Base-by-base conservation (phyloP, 2,113 vertebrate species). In the Cephalopterus ornatus region DNA sequence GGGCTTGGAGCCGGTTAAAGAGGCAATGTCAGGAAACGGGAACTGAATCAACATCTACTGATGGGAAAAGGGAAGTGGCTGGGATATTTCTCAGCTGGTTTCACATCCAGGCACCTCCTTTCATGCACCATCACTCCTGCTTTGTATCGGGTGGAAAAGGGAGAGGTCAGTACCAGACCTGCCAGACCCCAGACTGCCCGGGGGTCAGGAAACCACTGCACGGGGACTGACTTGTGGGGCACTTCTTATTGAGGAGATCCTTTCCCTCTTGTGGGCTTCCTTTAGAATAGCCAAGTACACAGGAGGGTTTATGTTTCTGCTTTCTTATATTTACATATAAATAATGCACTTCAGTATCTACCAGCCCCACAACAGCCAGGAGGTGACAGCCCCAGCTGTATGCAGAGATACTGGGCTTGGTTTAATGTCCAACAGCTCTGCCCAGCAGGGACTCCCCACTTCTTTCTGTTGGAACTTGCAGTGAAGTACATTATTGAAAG, bases 61-160 rank as follows among this genome's bases (percentile, higher is more conserved):
- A 30, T 89, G 92, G 91, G 96, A 96, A 97, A 96, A 86, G 83
- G 56, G 96, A 97, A 97, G 96, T 94, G 73, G 44, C 47, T 0
- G 8, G 52, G 49, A 68, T 74, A 62, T 72, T 86, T 78, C 95
- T 95, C 93, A 92, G 93, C 81, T 77, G 79, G 52, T 96, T 95
- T 96, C 92, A 93, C 59, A 92, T 90, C 75, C 88, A 80, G 52
- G 19, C 30, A 20, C 27, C 68, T 74, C 90, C 39, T 73, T 65
- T 35, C 59, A 47, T 1, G 5, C 74, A 89, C 32, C 6, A 6
- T 75, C 72, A 12, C 46, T 82, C 74, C 77, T 17, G 52, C 65
- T 87, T 24, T 56, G 18, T 2, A 13, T 19, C 0, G 14, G 44
- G 33, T 23, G 55, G 72, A n/a, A 83, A 68, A 49, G 35, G 2